Percentiles rank a stretch among this genome's conserved stretches.
Evolutionary conservation across 2,797 vertebrate genomes (phyloP).

Genomic region (Pseudopleuronectes americanus): DNA sequence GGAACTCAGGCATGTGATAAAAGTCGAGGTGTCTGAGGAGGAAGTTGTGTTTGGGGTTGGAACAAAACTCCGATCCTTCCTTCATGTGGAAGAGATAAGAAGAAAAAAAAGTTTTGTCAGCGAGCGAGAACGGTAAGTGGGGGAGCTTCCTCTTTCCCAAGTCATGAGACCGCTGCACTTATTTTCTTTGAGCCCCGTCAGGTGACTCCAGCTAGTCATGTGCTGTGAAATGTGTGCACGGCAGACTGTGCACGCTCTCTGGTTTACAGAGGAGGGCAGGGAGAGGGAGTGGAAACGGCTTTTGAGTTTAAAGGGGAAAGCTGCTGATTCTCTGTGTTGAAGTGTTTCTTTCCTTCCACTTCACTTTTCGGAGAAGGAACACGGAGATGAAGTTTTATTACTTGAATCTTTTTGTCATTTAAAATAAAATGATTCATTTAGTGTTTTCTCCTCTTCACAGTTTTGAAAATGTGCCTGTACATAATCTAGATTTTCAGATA

Average conservation of each 20-base stretch:
- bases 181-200: slow-evolving; percentile 81
- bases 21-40: background rate
- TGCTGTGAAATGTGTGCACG: slow-evolving; percentile 58
- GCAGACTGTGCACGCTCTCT: slow-evolving; percentile 6
- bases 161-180: slow-evolving; percentile 81
- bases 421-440: background rate
- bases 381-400: background rate
- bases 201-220: slow-evolving; percentile 80
- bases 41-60: slow-evolving; percentile 20
- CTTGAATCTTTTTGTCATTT: background rate
- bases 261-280: slow-evolving; percentile 19
- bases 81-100: background rate
- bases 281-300: slow-evolving; percentile 12
- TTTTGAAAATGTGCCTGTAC: background rate
- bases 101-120: background rate
- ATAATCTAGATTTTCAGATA: background rate
- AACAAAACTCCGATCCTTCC: slow-evolving; percentile 1
- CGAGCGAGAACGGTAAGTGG: slow-evolving; percentile 31
- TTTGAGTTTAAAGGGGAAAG: slow-evolving; percentile 26
- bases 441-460: slow-evolving; percentile 10
- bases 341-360: background rate
- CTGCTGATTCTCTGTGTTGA: background rate
- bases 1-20: background rate
- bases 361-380: background rate
- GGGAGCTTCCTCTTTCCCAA: slow-evolving; percentile 58